Conservation (phyloP, 2,113 vertebrate species). For the Hippocampus comes region DNA sequence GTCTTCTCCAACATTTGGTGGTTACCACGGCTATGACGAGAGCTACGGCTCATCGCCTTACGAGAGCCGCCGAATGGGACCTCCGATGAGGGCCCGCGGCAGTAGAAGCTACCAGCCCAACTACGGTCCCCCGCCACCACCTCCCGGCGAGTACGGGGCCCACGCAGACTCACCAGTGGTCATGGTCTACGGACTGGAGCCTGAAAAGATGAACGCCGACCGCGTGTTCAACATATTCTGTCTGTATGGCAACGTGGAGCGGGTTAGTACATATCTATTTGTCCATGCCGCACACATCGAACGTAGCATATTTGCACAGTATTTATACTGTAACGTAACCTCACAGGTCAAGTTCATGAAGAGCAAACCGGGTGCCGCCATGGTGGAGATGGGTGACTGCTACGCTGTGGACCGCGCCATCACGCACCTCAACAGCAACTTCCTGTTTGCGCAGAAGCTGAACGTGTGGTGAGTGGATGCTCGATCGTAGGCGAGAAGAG, state of each 20-base stretch:
- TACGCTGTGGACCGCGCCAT: slow-evolving; percentile 90
- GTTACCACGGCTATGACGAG: slow-evolving; percentile 89
- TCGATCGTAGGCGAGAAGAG: background rate
- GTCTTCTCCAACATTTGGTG: slow-evolving; percentile 68
- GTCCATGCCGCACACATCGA: too few relatives aligned
- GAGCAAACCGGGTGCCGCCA: slow-evolving; percentile 90
- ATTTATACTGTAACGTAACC: background rate
- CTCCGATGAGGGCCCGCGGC: slow-evolving; percentile 80
- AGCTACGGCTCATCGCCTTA: slow-evolving; percentile 84
- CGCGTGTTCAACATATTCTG: slow-evolving; percentile 92
- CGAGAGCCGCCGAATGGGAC: slow-evolving; percentile 86
- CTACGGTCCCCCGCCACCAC: slow-evolving; percentile 84
- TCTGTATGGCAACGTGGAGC: slow-evolving; percentile 90
- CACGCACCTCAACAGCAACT: slow-evolving; percentile 92
- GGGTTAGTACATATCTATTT: slow-evolving; percentile 70
- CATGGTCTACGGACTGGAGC: slow-evolving; percentile 89
- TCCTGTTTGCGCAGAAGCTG: slow-evolving; percentile 89
- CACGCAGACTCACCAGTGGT: slow-evolving; percentile 88
- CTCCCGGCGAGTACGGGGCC: slow-evolving; percentile 82
- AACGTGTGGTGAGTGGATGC: slow-evolving; percentile 82
- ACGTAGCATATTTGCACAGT: too few relatives aligned
- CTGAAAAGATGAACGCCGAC: slow-evolving; percentile 87
- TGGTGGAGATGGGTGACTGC: slow-evolving; percentile 96
- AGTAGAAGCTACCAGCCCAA: slow-evolving; percentile 70
- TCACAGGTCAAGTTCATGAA: slow-evolving; percentile 96